phyloP scores from a whole-genome alignment of 2,888 invertebrate species.

The Apamea crenata region DNA sequence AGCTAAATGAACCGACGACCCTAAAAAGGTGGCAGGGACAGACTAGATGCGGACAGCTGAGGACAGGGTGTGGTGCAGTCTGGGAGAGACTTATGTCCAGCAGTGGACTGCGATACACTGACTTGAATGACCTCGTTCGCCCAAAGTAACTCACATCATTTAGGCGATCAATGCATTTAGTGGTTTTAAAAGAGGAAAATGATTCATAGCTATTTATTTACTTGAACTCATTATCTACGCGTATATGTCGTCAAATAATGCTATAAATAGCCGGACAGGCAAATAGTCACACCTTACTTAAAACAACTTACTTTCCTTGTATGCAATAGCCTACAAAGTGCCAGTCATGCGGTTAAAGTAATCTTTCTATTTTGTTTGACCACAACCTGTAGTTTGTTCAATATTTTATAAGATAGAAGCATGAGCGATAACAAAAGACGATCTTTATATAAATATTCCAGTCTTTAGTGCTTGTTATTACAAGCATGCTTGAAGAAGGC shows the following conservation, averaged over 20 bases:
- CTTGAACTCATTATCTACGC: background rate
- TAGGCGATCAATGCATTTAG: background rate
- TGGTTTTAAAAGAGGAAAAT: background rate
- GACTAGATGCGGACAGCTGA: background rate
- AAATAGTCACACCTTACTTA: conserved; percentile 5
- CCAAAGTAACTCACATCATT: too few relatives aligned
- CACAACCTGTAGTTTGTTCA: conserved; percentile 33
- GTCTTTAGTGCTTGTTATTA: background rate
- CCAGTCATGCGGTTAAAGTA: conserved; percentile 37
- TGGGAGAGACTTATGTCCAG: too few relatives aligned
- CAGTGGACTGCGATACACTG: background rate
- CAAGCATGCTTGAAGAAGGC: too few relatives aligned
- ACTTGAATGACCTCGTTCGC: background rate
- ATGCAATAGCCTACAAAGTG: conserved; percentile 29
- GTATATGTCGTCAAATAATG: background rate
- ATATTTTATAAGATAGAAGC: conserved; percentile 44
- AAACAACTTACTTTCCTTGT: conserved; percentile 19
- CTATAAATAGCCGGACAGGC: background rate
- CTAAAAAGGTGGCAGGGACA: background rate
- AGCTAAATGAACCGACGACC: too few relatives aligned
- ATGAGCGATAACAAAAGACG: conserved; percentile 16
- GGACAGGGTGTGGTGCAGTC: too few relatives aligned
- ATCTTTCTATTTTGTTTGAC: conserved; percentile 30
- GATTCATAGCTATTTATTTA: background rate
- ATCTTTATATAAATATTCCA: conserved; percentile 29